Evolutionary conservation across 1,140 invertebrate genomes (phyloP).

Genomic region (Laodelphax striatellus): DNA sequence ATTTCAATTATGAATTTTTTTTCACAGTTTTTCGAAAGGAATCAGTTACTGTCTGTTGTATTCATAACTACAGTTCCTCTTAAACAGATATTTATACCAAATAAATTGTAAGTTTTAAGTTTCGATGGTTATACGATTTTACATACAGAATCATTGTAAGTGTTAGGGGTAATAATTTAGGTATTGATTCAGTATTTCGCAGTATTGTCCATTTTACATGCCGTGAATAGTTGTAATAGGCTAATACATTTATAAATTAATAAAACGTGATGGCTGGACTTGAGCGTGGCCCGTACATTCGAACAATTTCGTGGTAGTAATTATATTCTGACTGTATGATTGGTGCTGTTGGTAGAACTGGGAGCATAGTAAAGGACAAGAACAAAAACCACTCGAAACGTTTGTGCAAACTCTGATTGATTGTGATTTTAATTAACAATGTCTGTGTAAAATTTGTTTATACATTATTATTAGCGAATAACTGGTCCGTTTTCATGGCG

Average conservation of each 20-base stretch:
- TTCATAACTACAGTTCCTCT: slow-evolving; percentile 23
- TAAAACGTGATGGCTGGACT: neutral
- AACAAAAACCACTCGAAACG: neutral
- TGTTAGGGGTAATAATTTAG: slow-evolving; percentile 10
- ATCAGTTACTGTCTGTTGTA: slow-evolving; percentile 11
- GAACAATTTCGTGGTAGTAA: neutral
- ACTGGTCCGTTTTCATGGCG: neutral
- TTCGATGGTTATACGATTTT: slow-evolving; percentile 8
- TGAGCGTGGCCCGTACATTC: neutral
- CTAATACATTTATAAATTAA: neutral
- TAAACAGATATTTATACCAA: slow-evolving; percentile 22
- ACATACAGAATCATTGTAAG: slow-evolving; percentile 7
- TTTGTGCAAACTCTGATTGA: neutral
- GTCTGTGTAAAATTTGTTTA: slow-evolving; percentile 9
- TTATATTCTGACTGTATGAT: slow-evolving; percentile 1
- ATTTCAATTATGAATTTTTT: slow-evolving; percentile 16
- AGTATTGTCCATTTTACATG: slow-evolving; percentile 18
- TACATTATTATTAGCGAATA: slow-evolving; percentile 12
- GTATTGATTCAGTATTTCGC: slow-evolving; percentile 21
- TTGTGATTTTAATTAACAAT: slow-evolving; percentile 10
- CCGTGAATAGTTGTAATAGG: neutral
- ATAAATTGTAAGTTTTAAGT: slow-evolving; percentile 21
- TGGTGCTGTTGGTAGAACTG: slow-evolving; percentile 1
- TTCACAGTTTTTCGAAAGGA: neutral
- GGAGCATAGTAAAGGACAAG: neutral